Base-by-base conservation (phyloP, 2,113 vertebrate genomes). In the Heterochromis multidens region DNA sequence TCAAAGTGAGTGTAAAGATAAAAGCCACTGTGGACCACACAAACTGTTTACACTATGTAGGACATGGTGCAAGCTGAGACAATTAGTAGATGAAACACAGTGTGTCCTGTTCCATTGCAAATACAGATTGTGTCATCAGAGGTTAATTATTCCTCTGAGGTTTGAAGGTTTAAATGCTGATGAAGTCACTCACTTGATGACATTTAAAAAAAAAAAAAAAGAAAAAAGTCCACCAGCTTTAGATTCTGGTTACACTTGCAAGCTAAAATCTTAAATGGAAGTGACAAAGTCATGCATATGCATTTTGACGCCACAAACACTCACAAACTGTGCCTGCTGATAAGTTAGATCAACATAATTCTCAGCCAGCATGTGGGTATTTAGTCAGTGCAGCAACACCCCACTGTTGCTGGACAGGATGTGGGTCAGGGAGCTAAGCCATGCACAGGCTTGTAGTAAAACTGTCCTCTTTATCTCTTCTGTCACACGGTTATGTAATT, bases 381-480 rank as follows among this genome's bases (percentile, higher is more conserved):
- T 80, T 78, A 82, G 81, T 63, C 74, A 40, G 67, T 35, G 21
- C 60, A 72, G 82, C 57, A 33, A 49, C 25, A 12, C 56, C 70
- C 25, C 74, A 89, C 76, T 90, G 86, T 85, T 80, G 84, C 74
- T 7, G 88, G 89, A 79, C 80, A 87, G 90, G 89, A 95, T 94
- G 89, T 95, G 88, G 94, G 95, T 96, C 94, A 95, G 87, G 91
- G 70, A 93, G 93, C 89, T 88, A 90, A 93, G 90, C 93, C 89
- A 78, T 23, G 74, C 87, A 60, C 67, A 85, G 84, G 79, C 88
- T 92, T 80, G 93, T 93, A 94, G 95, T 94, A 95, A 95, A 95
- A 94, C 90, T 89, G 88, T 77, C 85, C 92, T 88, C 91, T 94
- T 94, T 91, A 95, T 95, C 94, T 92, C 86, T 62, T 85, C 90